Base-by-base conservation (phyloP, 2,113 vertebrate species). In the Phyllopteryx taeniolatus region DNA sequence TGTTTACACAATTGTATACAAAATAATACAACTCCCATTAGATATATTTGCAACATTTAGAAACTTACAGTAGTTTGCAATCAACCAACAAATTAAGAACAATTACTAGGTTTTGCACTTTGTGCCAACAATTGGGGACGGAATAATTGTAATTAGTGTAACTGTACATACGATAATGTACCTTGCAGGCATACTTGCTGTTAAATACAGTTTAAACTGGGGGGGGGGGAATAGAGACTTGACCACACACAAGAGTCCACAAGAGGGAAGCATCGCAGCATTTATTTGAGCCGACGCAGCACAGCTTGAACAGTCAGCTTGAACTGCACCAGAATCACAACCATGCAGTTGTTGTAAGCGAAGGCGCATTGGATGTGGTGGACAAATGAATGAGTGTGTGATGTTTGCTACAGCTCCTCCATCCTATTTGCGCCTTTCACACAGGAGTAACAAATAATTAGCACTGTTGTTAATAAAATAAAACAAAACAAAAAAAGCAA, bases 231-330 rank as follows among this genome's bases (percentile, higher is more conserved):
- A 47, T 17, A 51, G 19, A 20, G 35, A 63, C 62, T 56, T 53
- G 14, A 51, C 67, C 14, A 67, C 49, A 75, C 22, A 76, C 43
- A 75, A 76, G 14, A 75, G 54, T 75, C 61, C 54, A 79, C 54
- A 77, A 70, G 83, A 86, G 72, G n/a, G 75, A 75, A 77, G 66
- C 75, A 74, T 78, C 12, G 27, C 61, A 77, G 66, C 75, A 67
- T 89, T 89, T 88, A 86, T 88, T 89, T 76, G 53, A 81, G 79
- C 77, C 82, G 73, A 73, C 72, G 71, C 70, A 81, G 75, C 85
- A 75, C 72, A 66, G 44, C 75, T 66, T 79, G 35, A 70, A 81
- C 62, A 70, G 39, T 46, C 60, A 65, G 11, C 77, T 69, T 77
- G 72, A 54, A 79, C 67, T 66, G 49, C 76, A 80, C 68, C 22